Evolutionary conservation across 2,888 invertebrate genomes (phyloP), one percentile per base, ranked within the genome.

Genomic region (Nomada goodeniana): DNA sequence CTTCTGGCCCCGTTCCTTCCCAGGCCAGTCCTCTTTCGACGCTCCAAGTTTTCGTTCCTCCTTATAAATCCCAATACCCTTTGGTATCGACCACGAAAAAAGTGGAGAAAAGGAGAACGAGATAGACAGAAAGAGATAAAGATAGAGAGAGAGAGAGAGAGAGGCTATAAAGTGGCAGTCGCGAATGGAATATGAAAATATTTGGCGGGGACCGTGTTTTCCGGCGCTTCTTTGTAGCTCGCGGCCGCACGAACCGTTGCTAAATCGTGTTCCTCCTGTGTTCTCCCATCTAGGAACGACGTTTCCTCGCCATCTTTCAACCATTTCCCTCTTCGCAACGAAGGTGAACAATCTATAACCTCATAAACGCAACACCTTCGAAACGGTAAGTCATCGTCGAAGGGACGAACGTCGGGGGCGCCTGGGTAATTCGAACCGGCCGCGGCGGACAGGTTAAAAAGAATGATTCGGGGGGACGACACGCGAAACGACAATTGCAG

Each of bases 21-120:
- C 76, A 75, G 71, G 73, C 74, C 55, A 84, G 42, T 52, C 61
- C 59, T 59, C 61, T 23, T 23, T 18, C 44, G 53, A 52, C 60
- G 65, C 83, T 80, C 71, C 82, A 87, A 85, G 89, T 89, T 89
- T 89, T 86, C 87, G 84, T 90, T 90, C 87, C 84, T 89, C 82
- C 89, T 88, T 90, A 88, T 90, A 91, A 91, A 91, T 90, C 86
- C 89, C 90, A 90, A 90, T 91, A 89, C 86, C 81, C 86, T 90
- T 91, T 89, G 91, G 86, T 88, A 89, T 90, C 82, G 87, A 82
- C 61, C 68, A 80, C 47, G 80, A 64, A 73, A 70, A 76, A 53
- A 53, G 67, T 63, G 44, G 73, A 7, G 36, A 36, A 7, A 36
- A 7, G 5, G 36, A 20, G 69, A 36, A 36, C 36, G 36, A 7